These are phyloP conservation scores for Rhinichthys osculus DNA, from an alignment of 2,797 vertebrate genomes.

Conservation along the genomic window DNA sequence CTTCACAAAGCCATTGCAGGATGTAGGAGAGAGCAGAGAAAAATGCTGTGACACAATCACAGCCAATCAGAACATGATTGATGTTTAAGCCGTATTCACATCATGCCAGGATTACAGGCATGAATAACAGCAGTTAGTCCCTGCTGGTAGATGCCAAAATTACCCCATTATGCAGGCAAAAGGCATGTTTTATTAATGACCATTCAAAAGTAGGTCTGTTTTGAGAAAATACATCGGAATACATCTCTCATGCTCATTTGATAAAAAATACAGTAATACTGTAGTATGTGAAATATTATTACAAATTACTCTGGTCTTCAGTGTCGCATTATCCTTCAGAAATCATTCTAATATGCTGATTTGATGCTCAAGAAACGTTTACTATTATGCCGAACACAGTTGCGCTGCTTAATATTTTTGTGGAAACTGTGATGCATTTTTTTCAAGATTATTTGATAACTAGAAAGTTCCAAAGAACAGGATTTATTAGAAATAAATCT, in stretches of 20 bases:
- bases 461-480: not conserved
- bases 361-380: not conserved
- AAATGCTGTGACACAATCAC: not conserved
- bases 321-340: no score
- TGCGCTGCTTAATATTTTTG: not conserved
- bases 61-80: not conserved
- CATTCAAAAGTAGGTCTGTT: not conserved
- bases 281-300: not conserved
- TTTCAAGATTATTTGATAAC: not conserved
- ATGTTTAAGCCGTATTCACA: not conserved
- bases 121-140: slow-evolving; percentile 10
- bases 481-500: not conserved
- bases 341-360: not conserved
- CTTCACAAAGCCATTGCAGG: not conserved
- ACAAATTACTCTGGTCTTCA: not conserved
- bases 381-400: not conserved
- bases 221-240: not conserved
- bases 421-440: not conserved
- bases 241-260: not conserved
- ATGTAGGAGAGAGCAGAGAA: not conserved
- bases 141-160: not conserved
- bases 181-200: not conserved
- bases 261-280: not conserved
- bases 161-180: not conserved
- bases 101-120: not conserved